Evolutionary conservation across 2,888 invertebrate species (phyloP).

Genomic region (Heteromurus nitidus): DNA sequence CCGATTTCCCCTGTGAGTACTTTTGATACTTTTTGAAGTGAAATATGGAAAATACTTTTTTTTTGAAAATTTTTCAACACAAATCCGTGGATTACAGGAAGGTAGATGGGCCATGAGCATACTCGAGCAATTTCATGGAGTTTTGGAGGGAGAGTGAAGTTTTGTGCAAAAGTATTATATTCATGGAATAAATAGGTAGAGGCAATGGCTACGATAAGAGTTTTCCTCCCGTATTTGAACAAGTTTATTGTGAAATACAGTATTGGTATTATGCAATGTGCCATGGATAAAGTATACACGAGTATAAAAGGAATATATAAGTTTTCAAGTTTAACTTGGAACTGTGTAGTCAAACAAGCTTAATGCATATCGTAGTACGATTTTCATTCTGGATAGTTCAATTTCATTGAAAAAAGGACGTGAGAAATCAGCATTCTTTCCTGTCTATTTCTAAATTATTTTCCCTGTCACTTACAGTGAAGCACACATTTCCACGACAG

Average conservation of each 20-base stretch:
- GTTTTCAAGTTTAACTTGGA: no score
- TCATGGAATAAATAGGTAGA: not conserved
- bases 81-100: not conserved
- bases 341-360: no score
- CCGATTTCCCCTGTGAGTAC: constrained; percentile 58
- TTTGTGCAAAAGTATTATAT: not conserved
- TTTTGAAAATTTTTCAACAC: not conserved
- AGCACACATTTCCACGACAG: constrained; percentile 16
- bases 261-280: no score
- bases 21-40: constrained; percentile 48
- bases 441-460: constrained; percentile 57
- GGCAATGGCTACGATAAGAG: not conserved
- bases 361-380: no score
- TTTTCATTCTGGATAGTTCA: constrained; percentile 47
- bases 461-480: constrained; percentile 52
- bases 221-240: not conserved
- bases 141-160: not conserved
- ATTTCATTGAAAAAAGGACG: constrained; percentile 46
- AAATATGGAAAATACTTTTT: constrained; percentile 49
- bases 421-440: constrained; percentile 62
- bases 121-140: no score
- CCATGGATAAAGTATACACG: no score
- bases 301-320: no score
- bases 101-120: not conserved
- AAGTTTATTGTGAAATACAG: no score